These are phyloP conservation scores for Leptocoma aspasia DNA, from an alignment of 2,113 vertebrate genomes.

Conservation along the genomic window DNA sequence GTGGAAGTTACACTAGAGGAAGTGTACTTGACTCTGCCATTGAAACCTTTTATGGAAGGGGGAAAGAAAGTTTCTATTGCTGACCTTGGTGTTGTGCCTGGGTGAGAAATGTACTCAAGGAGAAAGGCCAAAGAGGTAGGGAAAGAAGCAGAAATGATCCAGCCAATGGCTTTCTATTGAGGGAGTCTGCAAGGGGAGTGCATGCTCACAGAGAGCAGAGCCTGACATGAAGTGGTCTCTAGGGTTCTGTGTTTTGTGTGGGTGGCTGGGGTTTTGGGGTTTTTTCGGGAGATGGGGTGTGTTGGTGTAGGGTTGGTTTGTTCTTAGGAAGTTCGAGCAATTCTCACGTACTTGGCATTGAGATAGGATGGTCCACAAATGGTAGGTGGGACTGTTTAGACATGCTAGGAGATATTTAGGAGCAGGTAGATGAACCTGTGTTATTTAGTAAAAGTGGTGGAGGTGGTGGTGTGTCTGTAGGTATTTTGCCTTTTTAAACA, in stretches of 20 bases:
- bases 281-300: accelerated
- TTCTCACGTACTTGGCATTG: neutral
- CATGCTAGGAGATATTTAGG: neutral
- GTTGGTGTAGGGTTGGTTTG: neutral
- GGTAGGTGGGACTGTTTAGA: neutral
- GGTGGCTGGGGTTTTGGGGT: accelerated
- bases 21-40: neutral
- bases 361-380: neutral
- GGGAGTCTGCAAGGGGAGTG: neutral
- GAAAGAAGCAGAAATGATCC: neutral
- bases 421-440: neutral
- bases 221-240: neutral
- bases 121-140: neutral
- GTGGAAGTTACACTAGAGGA: neutral
- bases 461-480: neutral
- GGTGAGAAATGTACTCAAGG: neutral
- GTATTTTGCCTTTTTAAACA: neutral
- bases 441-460: neutral
- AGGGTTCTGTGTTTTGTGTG: neutral
- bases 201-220: neutral
- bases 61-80: neutral
- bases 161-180: neutral
- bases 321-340: neutral
- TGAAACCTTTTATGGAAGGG: neutral
- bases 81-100: neutral